Conservation (phyloP, 2,113 vertebrate species). For the Rallus limicola region DNA sequence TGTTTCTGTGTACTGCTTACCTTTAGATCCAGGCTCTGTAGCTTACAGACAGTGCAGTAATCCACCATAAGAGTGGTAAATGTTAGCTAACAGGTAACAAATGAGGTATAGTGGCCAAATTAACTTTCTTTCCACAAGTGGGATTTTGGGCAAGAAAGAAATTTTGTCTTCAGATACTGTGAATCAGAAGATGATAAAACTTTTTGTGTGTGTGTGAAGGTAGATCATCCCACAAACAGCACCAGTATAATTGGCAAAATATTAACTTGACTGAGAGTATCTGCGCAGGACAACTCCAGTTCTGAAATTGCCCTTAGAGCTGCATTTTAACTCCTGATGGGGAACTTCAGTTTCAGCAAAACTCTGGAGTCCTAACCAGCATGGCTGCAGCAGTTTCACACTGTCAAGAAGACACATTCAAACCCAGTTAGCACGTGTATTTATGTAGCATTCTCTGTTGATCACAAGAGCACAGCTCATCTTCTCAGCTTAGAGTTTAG, state of each 20-base stretch:
- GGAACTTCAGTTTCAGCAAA: not conserved
- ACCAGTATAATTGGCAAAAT: not conserved
- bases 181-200: not conserved
- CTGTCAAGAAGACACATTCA: not conserved
- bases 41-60: not conserved
- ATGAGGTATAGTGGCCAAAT: not conserved
- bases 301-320: not conserved
- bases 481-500: conserved; percentile 18
- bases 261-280: not conserved
- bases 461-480: conserved; percentile 1
- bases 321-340: not conserved
- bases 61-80: not conserved
- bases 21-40: not conserved
- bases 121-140: not conserved
- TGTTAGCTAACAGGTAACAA: not conserved
- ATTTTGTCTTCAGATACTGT: not conserved
- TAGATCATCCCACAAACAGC: not conserved
- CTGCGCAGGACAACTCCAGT: not conserved
- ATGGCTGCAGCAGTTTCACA: not conserved
- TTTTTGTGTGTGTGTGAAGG: not conserved
- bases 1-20: not conserved
- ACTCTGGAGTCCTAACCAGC: not conserved
- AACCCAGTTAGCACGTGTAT: not conserved
- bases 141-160: not conserved
- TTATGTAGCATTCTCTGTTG: not conserved